These are phyloP conservation scores for Abramis brama DNA, from an alignment of 2,113 vertebrate genomes.

Conservation along the genomic window DNA sequence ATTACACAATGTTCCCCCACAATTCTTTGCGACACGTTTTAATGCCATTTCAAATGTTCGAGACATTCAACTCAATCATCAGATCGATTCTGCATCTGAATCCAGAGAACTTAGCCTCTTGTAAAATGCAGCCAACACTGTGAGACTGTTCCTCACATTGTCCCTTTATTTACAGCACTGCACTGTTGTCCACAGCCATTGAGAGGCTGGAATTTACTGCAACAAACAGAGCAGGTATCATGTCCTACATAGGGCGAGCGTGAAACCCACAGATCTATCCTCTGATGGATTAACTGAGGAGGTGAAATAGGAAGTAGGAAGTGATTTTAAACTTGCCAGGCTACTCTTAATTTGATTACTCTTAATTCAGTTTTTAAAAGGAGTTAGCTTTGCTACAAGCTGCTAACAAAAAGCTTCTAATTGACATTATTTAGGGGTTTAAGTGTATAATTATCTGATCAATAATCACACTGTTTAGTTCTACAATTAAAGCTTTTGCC, in stretches of 20 bases:
- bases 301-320: not conserved
- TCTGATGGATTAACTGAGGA: slow-evolving; percentile 39
- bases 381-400: not conserved
- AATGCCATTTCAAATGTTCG: not conserved
- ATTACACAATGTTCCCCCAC: too few relatives aligned
- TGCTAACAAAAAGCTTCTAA: not conserved
- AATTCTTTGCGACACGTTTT: too few relatives aligned
- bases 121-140: slow-evolving; percentile 8
- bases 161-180: slow-evolving; percentile 31
- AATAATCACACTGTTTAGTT: not conserved
- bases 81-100: slow-evolving; percentile 19
- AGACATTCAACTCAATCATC: slow-evolving; percentile 24
- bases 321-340: not conserved
- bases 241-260: not conserved
- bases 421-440: not conserved
- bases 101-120: slow-evolving; percentile 16
- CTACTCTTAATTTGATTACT: not conserved
- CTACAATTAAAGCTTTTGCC: not conserved
- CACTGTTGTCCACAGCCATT: not conserved
- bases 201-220: slow-evolving; percentile 27
- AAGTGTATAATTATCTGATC: not conserved
- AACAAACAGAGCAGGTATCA: not conserved
- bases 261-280: not conserved
- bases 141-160: not conserved
- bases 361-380: not conserved